These are phyloP conservation scores for Halichoerus grypus DNA, from an alignment of 2,113 vertebrate species.

Conservation along the genomic window DNA sequence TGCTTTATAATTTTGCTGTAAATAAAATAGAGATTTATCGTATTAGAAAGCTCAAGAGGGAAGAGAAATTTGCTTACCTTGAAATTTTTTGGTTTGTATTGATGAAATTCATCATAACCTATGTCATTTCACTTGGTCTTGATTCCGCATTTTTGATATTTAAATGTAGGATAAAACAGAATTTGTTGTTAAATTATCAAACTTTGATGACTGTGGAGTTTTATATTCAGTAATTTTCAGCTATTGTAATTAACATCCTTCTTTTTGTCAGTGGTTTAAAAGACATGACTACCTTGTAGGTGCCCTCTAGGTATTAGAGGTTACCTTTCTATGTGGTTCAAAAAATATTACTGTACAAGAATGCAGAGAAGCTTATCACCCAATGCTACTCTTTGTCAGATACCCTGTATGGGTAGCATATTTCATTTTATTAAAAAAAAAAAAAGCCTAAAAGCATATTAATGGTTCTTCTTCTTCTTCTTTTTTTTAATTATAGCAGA, in stretches of 20 bases:
- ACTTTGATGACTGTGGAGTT: not conserved
- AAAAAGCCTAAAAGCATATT: not conserved
- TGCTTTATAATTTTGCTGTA: not conserved
- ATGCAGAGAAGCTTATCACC: not conserved
- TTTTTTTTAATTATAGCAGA: conserved; percentile 86
- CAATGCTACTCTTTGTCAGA: not conserved
- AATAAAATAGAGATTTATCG: not conserved
- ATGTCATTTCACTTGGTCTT: not conserved
- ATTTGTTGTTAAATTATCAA: not conserved
- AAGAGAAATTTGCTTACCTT: not conserved
- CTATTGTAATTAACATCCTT: not conserved
- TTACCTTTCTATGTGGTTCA: not conserved
- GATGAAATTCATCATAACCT: not conserved
- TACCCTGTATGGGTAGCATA: not conserved
- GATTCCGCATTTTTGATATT: conserved; percentile 5
- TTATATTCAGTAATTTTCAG: not conserved
- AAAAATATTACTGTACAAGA: not conserved
- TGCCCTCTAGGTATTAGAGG: not conserved
- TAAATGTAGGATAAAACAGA: conserved; percentile 39
- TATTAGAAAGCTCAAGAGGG: not conserved
- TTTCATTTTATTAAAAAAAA: not conserved
- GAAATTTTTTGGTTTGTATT: not conserved
- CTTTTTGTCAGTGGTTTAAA: not conserved
- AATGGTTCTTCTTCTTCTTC: conserved; percentile 14
- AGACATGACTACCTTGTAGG: not conserved